Base-by-base conservation (phyloP, 2,113 vertebrate genomes). In the Leptodactylus fuscus region DNA sequence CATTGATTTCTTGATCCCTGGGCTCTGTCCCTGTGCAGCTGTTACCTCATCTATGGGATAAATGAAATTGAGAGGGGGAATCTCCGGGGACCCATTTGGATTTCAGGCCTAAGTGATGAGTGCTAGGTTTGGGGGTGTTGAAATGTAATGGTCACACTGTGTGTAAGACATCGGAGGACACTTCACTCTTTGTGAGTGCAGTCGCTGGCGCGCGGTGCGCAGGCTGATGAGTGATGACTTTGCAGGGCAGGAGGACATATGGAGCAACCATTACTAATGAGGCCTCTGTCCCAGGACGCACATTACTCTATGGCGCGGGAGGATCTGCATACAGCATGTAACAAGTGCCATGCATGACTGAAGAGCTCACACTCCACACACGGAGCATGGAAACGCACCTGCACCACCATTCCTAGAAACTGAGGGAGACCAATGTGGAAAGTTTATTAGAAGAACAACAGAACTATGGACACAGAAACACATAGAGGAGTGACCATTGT, bases 81-180 rank as follows among this genome's bases (percentile, higher is more conserved):
- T 77, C 74, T 18, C 74, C 29, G 74, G 48, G 44, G 46, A 29
- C 16, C 41, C n/a, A 51, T 77, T 51, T 29, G 27, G 48, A 51
- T 77, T 65, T 65, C 27, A 60, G 60, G 22, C 24, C 74, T 22
- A 20, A 27, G 74, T 51, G 74, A 29, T 51, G 74, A 77, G 24
- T 24, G 71, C n/a, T 27, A 5, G n/a, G 10, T 75, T 32, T 32
- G 74, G 46, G 74, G 74, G 74, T 51, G 71, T 75, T 75, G 71
- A 74, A 74, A 38, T 74, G 70, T 46, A 74, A 74, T 74, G 70
- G 55, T 74, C 70, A 74, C 27, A 46, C 36, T 44, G 38, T 22
- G 36, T 41, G 34, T 71, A 18, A 71, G 32, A 34, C 4, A 36
- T 38, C 7, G 36, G 32, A 36, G 67, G 34, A 70, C 32, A 70